Evolutionary conservation across 2,797 vertebrate genomes (phyloP), one percentile per base, ranked within the genome.

Genomic region (Decapterus maruadsi): DNA sequence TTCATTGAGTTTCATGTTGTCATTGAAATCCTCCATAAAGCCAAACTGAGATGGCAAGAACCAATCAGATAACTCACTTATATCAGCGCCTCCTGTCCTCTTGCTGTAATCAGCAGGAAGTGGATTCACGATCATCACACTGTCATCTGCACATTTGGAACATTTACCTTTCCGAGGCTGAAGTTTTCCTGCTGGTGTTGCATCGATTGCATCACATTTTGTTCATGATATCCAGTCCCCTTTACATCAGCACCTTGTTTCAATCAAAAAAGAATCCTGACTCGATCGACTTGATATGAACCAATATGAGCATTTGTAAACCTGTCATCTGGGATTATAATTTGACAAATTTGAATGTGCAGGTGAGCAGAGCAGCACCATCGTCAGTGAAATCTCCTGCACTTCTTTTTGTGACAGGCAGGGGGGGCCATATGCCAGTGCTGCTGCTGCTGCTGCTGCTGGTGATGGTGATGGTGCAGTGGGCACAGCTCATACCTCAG

Each of bases 351-450:
- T 46, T 9, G 0, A 68, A 7, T 1, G 1, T 57, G 60, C 50
- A 80, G 54, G 77, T 76, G 57, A 74, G 20, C 43, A 69, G 36
- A 74, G 46, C 51, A 20, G 40, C 45, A 58, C 55, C 6, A 10
- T 59, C 50, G 4, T 36, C 46, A 48, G 58, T 68, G 26, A 66
- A 56, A 17, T 72, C 19, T 74, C 13, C 56, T 87, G 91, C 86
- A 86, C 31, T 90, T 45, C 46, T 64, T 69, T 56, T 82, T 80
- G 29, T 84, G 66, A 75, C 85, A 89, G 91, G 76, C 85, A 93
- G 92, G 91, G 82, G 92, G 90, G 11, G 91, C 83, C 90, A 70
- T 73, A 19, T 81, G 82, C 65, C 80, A 88, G 75, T 50, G 53
- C 75, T 87, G 74, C 43, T 67, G 42, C 31, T 87, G 74, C 43